These are phyloP conservation scores for Regulus satrapa DNA, from an alignment of 2,113 vertebrate species.

Conservation along the genomic window DNA sequence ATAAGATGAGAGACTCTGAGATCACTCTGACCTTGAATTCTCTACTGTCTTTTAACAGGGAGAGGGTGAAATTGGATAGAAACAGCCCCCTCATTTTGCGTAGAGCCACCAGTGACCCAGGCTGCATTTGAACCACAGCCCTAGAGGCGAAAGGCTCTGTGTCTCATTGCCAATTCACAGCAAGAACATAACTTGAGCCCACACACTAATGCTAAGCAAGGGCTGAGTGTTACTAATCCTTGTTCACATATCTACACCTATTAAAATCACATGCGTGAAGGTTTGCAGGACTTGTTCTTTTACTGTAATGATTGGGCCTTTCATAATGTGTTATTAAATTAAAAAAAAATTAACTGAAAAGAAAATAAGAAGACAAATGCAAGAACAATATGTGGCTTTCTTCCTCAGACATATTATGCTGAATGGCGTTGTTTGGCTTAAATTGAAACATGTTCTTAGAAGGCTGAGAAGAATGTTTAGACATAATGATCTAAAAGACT, in stretches of 20 bases:
- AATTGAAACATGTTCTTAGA: not conserved
- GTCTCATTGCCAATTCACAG: constrained; percentile 56
- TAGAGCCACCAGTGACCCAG: constrained; percentile 31
- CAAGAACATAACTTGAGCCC: constrained; percentile 37
- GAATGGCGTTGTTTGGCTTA: not conserved
- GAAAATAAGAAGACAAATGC: not conserved
- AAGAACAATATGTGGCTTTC: not conserved
- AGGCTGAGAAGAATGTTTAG: constrained; percentile 1
- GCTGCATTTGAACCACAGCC: constrained; percentile 54
- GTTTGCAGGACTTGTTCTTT: not conserved
- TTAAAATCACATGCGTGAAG: constrained; percentile 38
- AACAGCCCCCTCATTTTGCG: constrained; percentile 37
- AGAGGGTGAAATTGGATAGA: constrained; percentile 45
- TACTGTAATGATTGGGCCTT: not conserved
- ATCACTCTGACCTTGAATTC: constrained; percentile 57
- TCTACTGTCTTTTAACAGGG: constrained; percentile 40
- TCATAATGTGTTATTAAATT: not conserved
- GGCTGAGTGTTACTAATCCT: constrained; percentile 34
- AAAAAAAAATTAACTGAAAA: not conserved
- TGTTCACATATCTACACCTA: constrained; percentile 37
- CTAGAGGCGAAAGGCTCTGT: constrained; percentile 36
- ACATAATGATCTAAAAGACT: not conserved
- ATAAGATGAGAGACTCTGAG: constrained; percentile 54
- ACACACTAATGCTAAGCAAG: constrained; percentile 24
- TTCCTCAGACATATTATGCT: not conserved